phyloP scores from a whole-genome alignment of 1,140 invertebrate species.

The Maconellicoccus hirsutus region DNA sequence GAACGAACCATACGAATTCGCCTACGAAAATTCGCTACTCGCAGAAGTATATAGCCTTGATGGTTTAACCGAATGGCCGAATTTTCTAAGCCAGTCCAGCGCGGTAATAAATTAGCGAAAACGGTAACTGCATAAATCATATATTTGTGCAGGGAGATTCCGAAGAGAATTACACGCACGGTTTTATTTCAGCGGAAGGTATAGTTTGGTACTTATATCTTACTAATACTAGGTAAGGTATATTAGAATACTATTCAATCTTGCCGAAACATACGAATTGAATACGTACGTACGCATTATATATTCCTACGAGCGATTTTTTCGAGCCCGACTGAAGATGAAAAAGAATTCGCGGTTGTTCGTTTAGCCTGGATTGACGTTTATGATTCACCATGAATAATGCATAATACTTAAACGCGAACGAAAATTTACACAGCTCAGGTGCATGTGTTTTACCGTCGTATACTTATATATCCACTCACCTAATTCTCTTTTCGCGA shows the following conservation, averaged over 20 bases:
- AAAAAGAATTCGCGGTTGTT: slow-evolving; percentile 3
- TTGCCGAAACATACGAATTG: not conserved
- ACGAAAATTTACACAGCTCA: not conserved
- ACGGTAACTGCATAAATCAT: too few species aligned
- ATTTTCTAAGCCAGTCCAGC: too few species aligned
- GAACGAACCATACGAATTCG: too few species aligned
- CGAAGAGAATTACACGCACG: too few species aligned
- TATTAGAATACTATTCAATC: not conserved
- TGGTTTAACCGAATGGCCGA: too few species aligned
- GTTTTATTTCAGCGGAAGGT: too few species aligned
- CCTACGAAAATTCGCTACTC: too few species aligned
- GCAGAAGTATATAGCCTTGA: too few species aligned
- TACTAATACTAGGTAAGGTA: not conserved
- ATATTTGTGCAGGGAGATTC: too few species aligned
- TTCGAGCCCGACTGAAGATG: not conserved
- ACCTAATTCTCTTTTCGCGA: not conserved
- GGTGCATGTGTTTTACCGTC: not conserved
- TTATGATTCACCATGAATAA: not conserved
- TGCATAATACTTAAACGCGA: not conserved
- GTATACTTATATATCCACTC: not conserved
- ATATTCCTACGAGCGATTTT: slow-evolving; percentile 7
- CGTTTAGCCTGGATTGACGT: not conserved
- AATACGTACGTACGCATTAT: not conserved
- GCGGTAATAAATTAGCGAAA: too few species aligned
- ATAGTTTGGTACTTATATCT: too few species aligned